Percentiles rank a stretch among this genome's conserved stretches.
These are phyloP conservation scores for Pinctada fucata DNA, from an alignment of 2,888 invertebrate species.

Conservation along the genomic window DNA sequence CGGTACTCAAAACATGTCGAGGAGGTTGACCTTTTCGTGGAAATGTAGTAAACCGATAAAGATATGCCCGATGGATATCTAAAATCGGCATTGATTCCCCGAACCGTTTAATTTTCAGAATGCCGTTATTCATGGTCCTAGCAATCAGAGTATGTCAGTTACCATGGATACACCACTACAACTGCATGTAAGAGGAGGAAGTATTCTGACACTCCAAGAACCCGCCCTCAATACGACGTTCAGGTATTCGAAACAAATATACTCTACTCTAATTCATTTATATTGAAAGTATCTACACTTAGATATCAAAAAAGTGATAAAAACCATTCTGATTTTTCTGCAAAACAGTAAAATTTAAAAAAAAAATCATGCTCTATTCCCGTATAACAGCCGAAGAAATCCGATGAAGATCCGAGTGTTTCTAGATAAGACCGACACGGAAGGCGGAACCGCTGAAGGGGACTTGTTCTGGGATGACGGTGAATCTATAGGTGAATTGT, in stretches of 20 bases:
- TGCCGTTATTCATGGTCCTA: slow-evolving; percentile 21
- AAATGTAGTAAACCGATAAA: too few species aligned
- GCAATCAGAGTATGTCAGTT: slow-evolving; percentile 21
- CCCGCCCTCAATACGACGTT: slow-evolving; percentile 66
- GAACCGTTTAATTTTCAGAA: too few species aligned
- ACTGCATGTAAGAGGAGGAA: slow-evolving; percentile 69
- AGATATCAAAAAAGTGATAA: too few species aligned
- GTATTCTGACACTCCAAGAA: slow-evolving; percentile 77
- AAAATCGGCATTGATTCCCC: too few species aligned
- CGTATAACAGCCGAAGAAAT: slow-evolving; percentile 80
- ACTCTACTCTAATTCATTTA: too few species aligned
- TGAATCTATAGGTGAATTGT: slow-evolving; percentile 82
- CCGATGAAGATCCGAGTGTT: slow-evolving; percentile 84
- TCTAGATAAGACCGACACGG: slow-evolving; percentile 79
- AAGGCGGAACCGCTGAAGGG: slow-evolving; percentile 80
- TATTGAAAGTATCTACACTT: too few species aligned
- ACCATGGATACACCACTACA: slow-evolving; percentile 43
- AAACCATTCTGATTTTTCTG: too few species aligned
- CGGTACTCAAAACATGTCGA: too few species aligned
- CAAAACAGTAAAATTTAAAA: too few species aligned
- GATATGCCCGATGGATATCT: too few species aligned
- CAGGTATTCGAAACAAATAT: slow-evolving; percentile 52
- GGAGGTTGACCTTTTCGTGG: too few species aligned
- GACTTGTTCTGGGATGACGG: slow-evolving; percentile 91
- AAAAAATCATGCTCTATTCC: too few species aligned